Evolutionary conservation across 1,140 invertebrate genomes (phyloP).

Genomic region (Ganaspis sp.): DNA sequence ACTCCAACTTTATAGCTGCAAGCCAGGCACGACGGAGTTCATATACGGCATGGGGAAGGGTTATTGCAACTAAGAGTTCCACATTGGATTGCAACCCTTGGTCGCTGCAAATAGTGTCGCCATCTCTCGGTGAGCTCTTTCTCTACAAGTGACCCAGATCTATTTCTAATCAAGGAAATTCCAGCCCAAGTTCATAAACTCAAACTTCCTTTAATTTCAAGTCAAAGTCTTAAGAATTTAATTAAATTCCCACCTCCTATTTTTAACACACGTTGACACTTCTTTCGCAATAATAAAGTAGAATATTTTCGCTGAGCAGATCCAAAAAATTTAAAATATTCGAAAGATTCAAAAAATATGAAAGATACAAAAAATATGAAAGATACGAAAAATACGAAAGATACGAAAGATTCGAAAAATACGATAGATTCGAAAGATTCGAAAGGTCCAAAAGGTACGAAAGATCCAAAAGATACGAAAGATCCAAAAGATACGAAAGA

Average conservation of each 20-base stretch:
- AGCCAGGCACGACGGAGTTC: conserved; percentile 63
- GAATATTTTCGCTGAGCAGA: too few relatives aligned
- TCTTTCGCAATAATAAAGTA: too few relatives aligned
- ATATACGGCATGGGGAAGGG: conserved; percentile 47
- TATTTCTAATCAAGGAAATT: conserved; percentile 15
- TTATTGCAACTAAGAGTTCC: conserved; percentile 47
- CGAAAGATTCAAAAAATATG: too few relatives aligned
- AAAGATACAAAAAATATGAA: too few relatives aligned
- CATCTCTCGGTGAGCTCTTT: conserved; percentile 31
- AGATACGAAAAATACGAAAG: too few relatives aligned
- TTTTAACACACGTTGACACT: too few relatives aligned
- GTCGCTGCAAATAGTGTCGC: conserved; percentile 34
- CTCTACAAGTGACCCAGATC: conserved; percentile 5
- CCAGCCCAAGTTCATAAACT: background rate
- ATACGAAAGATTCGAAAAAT: too few relatives aligned
- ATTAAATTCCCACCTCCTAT: background rate
- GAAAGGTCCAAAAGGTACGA: too few relatives aligned
- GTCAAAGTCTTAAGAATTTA: background rate
- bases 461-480: too few relatives aligned
- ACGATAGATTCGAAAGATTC: too few relatives aligned
- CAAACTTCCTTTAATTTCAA: background rate
- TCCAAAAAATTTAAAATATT: too few relatives aligned
- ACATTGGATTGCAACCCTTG: conserved; percentile 16
- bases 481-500: too few relatives aligned
- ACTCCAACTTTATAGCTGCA: conserved; percentile 72